Evolutionary conservation across 2,113 vertebrate genomes (phyloP).

Genomic region (Trinectes maculatus): DNA sequence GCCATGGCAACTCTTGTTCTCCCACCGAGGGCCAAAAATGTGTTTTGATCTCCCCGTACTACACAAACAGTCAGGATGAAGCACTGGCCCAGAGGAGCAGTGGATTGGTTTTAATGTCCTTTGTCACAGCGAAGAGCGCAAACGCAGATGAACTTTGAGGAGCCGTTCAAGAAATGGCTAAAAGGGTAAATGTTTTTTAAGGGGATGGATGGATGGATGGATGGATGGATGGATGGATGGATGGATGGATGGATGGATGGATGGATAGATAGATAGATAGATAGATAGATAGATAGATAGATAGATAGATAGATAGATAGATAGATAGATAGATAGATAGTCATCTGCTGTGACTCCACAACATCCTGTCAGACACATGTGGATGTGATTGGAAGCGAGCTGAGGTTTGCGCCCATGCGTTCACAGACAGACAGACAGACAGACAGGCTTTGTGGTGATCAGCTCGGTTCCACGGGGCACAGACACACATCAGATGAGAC

Average conservation of each 20-base stretch:
- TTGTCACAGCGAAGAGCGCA: conserved; percentile 43
- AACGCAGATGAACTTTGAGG: conserved; percentile 48
- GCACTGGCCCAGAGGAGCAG: conserved; percentile 67
- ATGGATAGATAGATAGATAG: too few relatives aligned
- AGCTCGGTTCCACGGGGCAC: conserved; percentile 36
- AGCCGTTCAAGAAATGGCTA: not conserved
- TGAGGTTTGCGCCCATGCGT: conserved; percentile 48
- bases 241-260: too few relatives aligned
- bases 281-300: too few relatives aligned
- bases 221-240: too few relatives aligned
- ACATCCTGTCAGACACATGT: conserved; percentile 63
- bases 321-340: too few relatives aligned
- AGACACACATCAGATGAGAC: conserved; percentile 39
- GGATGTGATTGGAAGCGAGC: conserved; percentile 58
- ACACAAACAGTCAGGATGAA: conserved; percentile 87
- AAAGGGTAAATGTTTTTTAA: not conserved
- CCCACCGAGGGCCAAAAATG: conserved; percentile 85
- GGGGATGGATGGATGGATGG: too few relatives aligned
- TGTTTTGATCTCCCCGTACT: conserved; percentile 87
- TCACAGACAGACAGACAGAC: conserved; percentile 46
- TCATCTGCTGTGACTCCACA: conserved; percentile 49
- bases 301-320: too few relatives aligned
- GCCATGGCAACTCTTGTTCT: conserved; percentile 88
- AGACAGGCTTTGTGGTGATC: conserved; percentile 38
- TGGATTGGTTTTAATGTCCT: conserved; percentile 65